phyloP scores from a whole-genome alignment of 2,797 vertebrate species.

The Echiichthys vipera region DNA sequence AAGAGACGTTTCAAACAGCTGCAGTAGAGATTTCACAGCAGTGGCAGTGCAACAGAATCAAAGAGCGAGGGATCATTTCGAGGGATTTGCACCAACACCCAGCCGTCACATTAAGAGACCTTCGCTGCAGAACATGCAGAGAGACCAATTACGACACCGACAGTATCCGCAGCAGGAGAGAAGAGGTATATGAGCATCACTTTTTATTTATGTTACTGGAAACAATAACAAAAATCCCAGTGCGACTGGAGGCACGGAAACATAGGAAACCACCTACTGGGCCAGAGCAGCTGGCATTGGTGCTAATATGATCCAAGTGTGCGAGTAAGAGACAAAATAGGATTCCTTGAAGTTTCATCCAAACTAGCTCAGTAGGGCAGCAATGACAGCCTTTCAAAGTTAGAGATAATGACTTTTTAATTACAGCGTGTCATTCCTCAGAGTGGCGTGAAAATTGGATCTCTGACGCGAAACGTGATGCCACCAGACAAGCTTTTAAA shows the following conservation, averaged over 20 bases:
- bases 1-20: background rate
- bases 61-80: background rate
- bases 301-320: background rate
- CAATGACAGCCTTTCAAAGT: background rate
- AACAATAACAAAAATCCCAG: background rate
- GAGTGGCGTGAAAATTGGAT: background rate
- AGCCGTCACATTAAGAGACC: background rate
- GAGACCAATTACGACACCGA: background rate
- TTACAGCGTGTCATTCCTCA: background rate
- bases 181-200: background rate
- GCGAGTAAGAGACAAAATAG: background rate
- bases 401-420: background rate
- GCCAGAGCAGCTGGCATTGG: background rate
- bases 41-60: background rate
- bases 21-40: background rate
- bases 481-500: too few relatives aligned
- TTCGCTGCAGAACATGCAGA: background rate
- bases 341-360: constrained; percentile 11
- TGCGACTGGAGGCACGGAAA: background rate
- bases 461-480: too few relatives aligned
- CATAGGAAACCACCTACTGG: background rate
- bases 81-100: background rate
- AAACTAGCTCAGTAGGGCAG: constrained; percentile 3
- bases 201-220: background rate
- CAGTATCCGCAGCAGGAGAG: background rate